Evolutionary conservation across 2,113 vertebrate genomes (phyloP), one percentile per base, ranked within the genome.

Genomic region (Aspiorhynchus laticeps): DNA sequence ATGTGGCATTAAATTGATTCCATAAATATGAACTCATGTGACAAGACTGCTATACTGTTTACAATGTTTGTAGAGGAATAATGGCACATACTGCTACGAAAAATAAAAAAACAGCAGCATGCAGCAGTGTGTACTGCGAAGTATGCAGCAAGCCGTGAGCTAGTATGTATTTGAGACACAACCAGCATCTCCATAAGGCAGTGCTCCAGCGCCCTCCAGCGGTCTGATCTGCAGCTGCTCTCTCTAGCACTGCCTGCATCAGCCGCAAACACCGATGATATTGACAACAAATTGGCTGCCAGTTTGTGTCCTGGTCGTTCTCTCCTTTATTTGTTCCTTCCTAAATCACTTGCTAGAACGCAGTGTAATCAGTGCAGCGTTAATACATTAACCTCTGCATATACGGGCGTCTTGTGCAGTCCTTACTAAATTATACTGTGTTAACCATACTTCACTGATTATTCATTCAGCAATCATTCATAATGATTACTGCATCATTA

Each of bases 401-500:
- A 36, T 15, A 46, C 8, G 67, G 7, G 31, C 9, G 31, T 21
- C 67, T 71, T 36, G 67, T 71, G 67, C 3, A 36, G 67, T 71
- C 67, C 31, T 69, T 31, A 69, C 51, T 69, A 33, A 69, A 69
- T 69, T 19, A 69, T 33, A 33, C 65, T 4, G 65, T 31, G 63
- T 33, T 36, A 69, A 71, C 67, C 67, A 36, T 36, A 71, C 17
- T 71, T 2, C n/a, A 9, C 53, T 71, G 53, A 31, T 73, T 65
- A 61, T 41, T 63, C 38, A 65, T 65, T 81, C 51, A n/a, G 80
- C 38, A 74, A 41, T 88, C 74, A 31, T 73, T 84, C 28, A 36
- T n/a, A 69, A 75, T 63, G 17, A 75, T 76, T 67, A 51, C 86
- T 33, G 56, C 56, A n/a, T 80, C 41, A 31, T 81, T 28, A 24